Base-by-base conservation (phyloP, 2,797 vertebrate species). In the Tympanoctomys barrerae region DNA sequence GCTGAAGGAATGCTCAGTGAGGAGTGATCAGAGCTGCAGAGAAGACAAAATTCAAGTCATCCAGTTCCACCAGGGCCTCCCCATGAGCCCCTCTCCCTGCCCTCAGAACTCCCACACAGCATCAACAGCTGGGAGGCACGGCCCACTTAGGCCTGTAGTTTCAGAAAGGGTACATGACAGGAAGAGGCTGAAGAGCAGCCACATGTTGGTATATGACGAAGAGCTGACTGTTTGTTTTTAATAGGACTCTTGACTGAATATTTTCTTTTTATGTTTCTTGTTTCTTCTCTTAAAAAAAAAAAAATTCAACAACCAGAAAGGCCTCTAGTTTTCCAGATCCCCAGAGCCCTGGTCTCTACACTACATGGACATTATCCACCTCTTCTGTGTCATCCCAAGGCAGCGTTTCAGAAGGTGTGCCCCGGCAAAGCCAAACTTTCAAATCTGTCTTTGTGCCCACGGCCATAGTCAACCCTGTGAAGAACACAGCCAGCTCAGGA, bases 341-440 rank as follows among this genome's bases (percentile, higher is more conserved):
- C 28, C 99, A 99, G 98, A 98, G 98, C 75, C 98, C 99, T 46
- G 98, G 98, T 80, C 94, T 98, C 57, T 98, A 98, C 22, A 87
- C 98, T 96, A 98, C 98, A 0, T 98, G 98, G 94, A 98, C 98
- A 0, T 98, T 99, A 8, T 98, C 98, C 0, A 98, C 98, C 91
- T 96, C 99, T 81, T 99, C 99, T 33, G 98, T 99, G 92, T 98
- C 99, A 36, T 99, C 99, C 57, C 99, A 99, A 85, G 99, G 99
- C 64, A 99, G 99, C 97, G 57, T 98, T 73, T 98, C 99, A 0
- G 97, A 98, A 87, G 98, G 98, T 61, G 98, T 98, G 95, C 97
- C 98, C 1, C 96, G 96, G 28, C 98, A 98, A 85, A 98, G 97
- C 98, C 97, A 94, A 21, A 96, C 96, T 87, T 97, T 98, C 98